Conservation (phyloP, 2,797 vertebrate species). For the Sebastes cheni region DNA sequence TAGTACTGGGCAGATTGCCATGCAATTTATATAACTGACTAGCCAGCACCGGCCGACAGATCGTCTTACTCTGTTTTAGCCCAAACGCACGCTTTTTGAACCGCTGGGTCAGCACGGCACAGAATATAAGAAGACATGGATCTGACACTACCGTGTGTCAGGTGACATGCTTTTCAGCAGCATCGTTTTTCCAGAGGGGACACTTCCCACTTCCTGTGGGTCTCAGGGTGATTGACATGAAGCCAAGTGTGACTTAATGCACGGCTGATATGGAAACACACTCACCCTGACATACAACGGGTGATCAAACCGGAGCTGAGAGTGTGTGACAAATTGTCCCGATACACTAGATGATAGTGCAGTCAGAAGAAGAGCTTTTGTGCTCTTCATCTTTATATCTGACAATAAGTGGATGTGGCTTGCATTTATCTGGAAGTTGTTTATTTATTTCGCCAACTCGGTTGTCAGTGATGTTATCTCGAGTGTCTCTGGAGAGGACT, state of each 20-base stretch:
- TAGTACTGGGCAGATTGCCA: not conserved
- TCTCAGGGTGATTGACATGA: constrained; percentile 11
- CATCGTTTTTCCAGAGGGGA: not conserved
- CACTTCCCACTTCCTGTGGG: not conserved
- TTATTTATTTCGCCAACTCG: not conserved
- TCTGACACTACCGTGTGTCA: not conserved
- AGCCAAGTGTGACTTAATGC: not conserved
- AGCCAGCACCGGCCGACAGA: not conserved
- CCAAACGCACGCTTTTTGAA: not conserved
- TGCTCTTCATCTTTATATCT: not conserved
- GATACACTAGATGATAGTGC: constrained; percentile 1
- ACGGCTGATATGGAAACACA: not conserved
- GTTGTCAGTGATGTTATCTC: not conserved
- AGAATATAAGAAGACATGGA: not conserved
- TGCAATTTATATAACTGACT: not conserved
- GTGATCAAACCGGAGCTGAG: constrained; percentile 10
- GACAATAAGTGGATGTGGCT: not conserved
- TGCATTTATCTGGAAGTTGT: not conserved
- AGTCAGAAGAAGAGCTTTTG: constrained; percentile 6
- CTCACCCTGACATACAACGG: not conserved
- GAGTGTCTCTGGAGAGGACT: not conserved
- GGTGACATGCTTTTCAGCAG: not conserved
- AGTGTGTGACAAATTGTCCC: constrained; percentile 10
- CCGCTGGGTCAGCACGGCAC: not conserved
- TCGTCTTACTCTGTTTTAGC: not conserved